Base-by-base conservation (phyloP, 2,888 invertebrate genomes). In the Resseliella maxima region DNA sequence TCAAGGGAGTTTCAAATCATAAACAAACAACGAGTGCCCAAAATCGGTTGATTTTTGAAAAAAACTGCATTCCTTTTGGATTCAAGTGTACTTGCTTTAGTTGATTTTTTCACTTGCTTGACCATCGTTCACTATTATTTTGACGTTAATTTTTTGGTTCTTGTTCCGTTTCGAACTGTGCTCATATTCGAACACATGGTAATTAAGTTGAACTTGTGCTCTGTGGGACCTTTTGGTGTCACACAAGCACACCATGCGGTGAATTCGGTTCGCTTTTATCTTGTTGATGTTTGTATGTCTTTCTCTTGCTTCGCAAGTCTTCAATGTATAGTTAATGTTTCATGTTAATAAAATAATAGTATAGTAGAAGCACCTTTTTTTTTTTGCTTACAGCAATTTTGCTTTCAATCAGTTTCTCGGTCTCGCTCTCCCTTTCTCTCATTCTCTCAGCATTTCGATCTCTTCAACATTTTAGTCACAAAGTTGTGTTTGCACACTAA, bases 151-250 rank as follows among this genome's bases (percentile, higher is more conserved):
- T 81, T 24, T n/a, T 81, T 21, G 81, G 5, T 81, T 81, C 21
- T 24, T n/a, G 38, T 36, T 83, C 27, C 83, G 38, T 36, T 83
- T 36, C 38, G 36, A 81, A 81, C 36, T 36, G 10, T 18, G 24
- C 31, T 24, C 15, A 64, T 5, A 36, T 36, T 36, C 83, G 38
- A 83, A 38, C 83, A 83, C 38, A 38, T 83, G 38, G 83, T 38
- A 83, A 83, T 83, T 83, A 83, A 83, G n/a, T 38, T 83, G 83
- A 83, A 83, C 83, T n/a, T 38, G 83, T 83, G 83, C 83, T 83
- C 38, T 83, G n/a, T 38, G 38, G 72, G 27, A 31, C 31, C 31
- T 72, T 6, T 83, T 38, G 83, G 10, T 38, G 38, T 83, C 1
- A 24, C 21, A 38, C n/a, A 6, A 38, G 12, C n/a, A 15, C 64